Base-by-base conservation (phyloP, 92 coral and sea anemone species). In the Parazoanthus swiftii region DNA sequence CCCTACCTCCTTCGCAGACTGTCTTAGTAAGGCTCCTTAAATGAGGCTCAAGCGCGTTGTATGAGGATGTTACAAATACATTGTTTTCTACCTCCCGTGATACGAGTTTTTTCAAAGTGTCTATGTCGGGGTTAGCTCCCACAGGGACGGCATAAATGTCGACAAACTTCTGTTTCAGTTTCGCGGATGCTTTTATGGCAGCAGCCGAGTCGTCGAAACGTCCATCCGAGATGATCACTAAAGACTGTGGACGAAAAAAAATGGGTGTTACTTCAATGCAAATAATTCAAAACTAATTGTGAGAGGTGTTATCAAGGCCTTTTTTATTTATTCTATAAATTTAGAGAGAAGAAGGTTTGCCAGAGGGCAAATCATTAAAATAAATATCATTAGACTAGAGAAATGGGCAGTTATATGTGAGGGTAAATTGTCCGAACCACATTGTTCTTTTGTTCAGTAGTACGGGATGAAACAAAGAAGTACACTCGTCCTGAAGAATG, bases 1-100 rank as follows among this genome's bases (percentile, higher is more conserved):
- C 36, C 79, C 68, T 84, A 84, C 87, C 98, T 91, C 98, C 98
- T 74, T 91, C 83, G 65, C 98, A 94, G 15, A 94, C 92, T 16
- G 93, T 88, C 68, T 86, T 90, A 44, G 98, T 94, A 46, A 94
- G 78, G 15, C 90, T 89, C 44, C 98, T 81, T 79, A 94, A 78
- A 68, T 89, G 85, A 14, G 98, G 94, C 29, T 78, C 90, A 29
- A 96, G 88, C 39, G 93, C 94, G 87, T 89, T 77, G 89, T 91
- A 92, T 26, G 98, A 91, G 5, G 98, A 93, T 39, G 98, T 85
- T 92, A 96, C 66, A 78, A 94, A 96, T 21, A 96, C 93, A 79
- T 96, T 93, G 85, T 92, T 92, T 84, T 94, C 98, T 48, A 86
- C 94, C n/a, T 94, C 93, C 43, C 91, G 92, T 5, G 94, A 92